Base-by-base conservation (phyloP, 1,140 invertebrate genomes). In the Diorhabda carinulata region DNA sequence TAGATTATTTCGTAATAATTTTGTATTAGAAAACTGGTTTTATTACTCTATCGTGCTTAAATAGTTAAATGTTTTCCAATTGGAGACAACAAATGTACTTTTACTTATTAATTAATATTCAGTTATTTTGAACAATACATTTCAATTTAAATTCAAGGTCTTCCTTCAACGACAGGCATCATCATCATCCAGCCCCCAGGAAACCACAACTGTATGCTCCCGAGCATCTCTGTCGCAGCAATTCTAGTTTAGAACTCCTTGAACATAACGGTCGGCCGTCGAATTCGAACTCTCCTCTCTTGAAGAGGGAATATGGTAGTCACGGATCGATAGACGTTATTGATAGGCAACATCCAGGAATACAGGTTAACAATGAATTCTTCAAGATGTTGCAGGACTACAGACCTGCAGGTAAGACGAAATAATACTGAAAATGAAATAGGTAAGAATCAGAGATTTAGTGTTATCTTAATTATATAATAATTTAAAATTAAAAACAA, bases 311-410 rank as follows among this genome's bases (percentile, higher is more conserved):
- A 75, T 87, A 87, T 82, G 86, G 86, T 44, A 86, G 84, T 74
- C 86, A 87, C 79, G 86, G 86, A 25, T 85, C 84, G 63, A 86
- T 86, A 72, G 84, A 86, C 78, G 83, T 86, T 72, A 86, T 86
- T 9, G 84, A 84, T 43, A 73, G 47, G 47, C 47, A 6, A n/a
- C 59, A 41, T 8, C 7, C 2, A 8, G 60, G 7, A 10, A 25
- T 70, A 68, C 3, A 56, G 65, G 68, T 57, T n/a, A 70, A 70
- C 45, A 74, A 74, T 72, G 73, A 72, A 71, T 90, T 92, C 78
- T 91, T 92, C 80, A 90, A 89, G 5, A 92, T 95, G 90, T 85
- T 95, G 5, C 90, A 92, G 78, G 90, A 91, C 70, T 88, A 89
- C 75, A 79, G 86, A n/a, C 85, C 86, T 2, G 79, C 86, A 43